Conservation (phyloP, 2,113 vertebrate species). For the Rhinichthys klamathensis region DNA sequence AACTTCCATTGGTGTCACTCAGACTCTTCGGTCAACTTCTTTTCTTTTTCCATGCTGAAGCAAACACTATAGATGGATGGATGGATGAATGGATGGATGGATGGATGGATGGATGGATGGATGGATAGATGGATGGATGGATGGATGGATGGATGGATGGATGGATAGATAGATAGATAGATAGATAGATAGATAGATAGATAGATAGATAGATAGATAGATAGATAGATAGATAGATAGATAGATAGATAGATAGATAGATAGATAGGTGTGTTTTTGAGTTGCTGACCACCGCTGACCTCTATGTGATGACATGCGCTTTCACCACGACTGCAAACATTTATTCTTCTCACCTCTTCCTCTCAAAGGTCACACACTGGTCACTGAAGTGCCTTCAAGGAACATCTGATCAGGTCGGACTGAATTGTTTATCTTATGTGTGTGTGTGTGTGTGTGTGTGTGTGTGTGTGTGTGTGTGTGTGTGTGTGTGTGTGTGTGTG, state of each 20-base stretch:
- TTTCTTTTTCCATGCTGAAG: not conserved
- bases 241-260: not conserved
- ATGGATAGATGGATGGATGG: not conserved
- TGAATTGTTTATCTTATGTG: not conserved
- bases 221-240: too few relatives aligned
- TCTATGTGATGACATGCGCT: conserved; percentile 8
- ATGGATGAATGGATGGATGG: too few relatives aligned
- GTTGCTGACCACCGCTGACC: conserved; percentile 3
- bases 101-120: too few relatives aligned
- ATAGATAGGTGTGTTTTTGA: not conserved
- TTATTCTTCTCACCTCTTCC: not conserved
- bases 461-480: too few relatives aligned
- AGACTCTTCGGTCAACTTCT: not conserved
- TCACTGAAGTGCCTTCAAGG: not conserved
- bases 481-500: too few relatives aligned
- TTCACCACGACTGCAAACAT: not conserved
- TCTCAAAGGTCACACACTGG: not conserved
- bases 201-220: too few relatives aligned
- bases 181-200: too few relatives aligned
- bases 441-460: too few relatives aligned
- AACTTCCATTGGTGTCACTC: not conserved
- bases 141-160: not conserved
- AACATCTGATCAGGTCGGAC: not conserved
- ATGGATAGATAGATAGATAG: too few relatives aligned
- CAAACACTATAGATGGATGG: not conserved